Base-by-base conservation (phyloP, 2,113 vertebrate genomes). In the Pseudonaja textilis region DNA sequence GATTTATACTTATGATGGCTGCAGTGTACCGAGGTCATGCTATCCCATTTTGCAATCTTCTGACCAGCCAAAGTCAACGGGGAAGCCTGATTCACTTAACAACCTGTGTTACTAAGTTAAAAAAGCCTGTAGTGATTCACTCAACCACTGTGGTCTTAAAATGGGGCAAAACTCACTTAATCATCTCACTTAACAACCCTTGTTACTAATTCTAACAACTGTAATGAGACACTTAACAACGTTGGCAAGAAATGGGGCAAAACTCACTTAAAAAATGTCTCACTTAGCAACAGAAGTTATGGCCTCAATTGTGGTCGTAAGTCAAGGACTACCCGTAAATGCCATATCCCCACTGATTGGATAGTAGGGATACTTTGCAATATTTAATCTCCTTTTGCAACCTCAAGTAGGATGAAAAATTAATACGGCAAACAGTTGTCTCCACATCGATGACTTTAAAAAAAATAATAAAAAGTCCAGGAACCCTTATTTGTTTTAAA, bases 401-500 rank as follows among this genome's bases (percentile, higher is more conserved):
- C 18, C 5, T 22, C 39, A 34, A 39, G 34, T 42, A 20, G 18
- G 34, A 5, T 87, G 25, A 25, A 50, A 45, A 87, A 50, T 56
- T 10, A 8, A 39, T 9, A 57, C 2, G 5, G 20, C n/a, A 89
- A 39, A n/a, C 5, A 3, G 7, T 54, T 34, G 3, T 47, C 11
- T 54, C 45, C 1, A 0, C 11, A n/a, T 39, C 52, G 18, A 26
- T 56, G 25, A 54, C 14, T 29, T 42, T 1, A 16, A 18, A 88
- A 39, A 34, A 47, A 52, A 9, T 50, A 7, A 34, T 2, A 57
- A n/a, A n/a, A 52, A 23, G 8, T 26, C 25, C 52, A 42, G 39
- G 74, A 92, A 92, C 22, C 26, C 3, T 81, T 50, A 50, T 87
- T 54, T 87, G 47, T 87, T 89, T 93, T 69, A 56, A 90, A 93